Evolutionary conservation across 2,888 invertebrate species (phyloP).

Genomic region (Alcis repandata): DNA sequence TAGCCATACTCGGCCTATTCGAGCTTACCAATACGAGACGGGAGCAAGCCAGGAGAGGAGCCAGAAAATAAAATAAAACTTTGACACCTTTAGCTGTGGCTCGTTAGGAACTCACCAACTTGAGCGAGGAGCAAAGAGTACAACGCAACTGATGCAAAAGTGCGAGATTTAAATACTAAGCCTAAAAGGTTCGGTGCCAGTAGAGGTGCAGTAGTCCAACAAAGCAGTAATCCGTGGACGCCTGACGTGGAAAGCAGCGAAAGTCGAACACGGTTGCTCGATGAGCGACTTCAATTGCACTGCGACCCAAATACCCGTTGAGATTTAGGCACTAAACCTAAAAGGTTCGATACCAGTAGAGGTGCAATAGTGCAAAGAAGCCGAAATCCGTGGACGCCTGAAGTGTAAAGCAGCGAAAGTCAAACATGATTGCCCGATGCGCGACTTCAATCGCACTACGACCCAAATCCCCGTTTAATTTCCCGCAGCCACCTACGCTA

Average conservation of each 20-base stretch:
- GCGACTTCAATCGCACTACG: background rate
- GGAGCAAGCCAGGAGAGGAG: background rate
- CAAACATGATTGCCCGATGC: background rate
- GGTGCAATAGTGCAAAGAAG: background rate
- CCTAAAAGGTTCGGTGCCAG: too few species aligned
- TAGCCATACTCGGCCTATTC: too few species aligned
- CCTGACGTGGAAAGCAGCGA: background rate
- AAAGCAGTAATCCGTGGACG: too few species aligned
- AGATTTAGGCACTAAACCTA: too few species aligned
- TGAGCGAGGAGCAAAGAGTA: too few species aligned
- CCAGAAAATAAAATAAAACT: background rate
- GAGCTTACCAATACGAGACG: background rate
- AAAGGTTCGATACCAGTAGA: background rate
- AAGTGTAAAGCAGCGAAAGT: background rate
- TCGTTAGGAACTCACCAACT: too few species aligned
- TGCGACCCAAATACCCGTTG: conserved; percentile 19
- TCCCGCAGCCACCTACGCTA: conserved; percentile 2
- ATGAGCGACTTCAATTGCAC: background rate
- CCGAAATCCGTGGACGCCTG: background rate
- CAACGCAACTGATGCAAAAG: too few species aligned
- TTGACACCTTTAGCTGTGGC: too few species aligned
- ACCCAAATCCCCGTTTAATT: conserved; percentile 15
- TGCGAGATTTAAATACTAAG: too few species aligned
- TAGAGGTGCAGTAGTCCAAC: background rate
- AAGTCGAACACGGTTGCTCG: background rate